Evolutionary conservation across 2,797 vertebrate species (phyloP).

Genomic region (Triplophysa bombifrons): DNA sequence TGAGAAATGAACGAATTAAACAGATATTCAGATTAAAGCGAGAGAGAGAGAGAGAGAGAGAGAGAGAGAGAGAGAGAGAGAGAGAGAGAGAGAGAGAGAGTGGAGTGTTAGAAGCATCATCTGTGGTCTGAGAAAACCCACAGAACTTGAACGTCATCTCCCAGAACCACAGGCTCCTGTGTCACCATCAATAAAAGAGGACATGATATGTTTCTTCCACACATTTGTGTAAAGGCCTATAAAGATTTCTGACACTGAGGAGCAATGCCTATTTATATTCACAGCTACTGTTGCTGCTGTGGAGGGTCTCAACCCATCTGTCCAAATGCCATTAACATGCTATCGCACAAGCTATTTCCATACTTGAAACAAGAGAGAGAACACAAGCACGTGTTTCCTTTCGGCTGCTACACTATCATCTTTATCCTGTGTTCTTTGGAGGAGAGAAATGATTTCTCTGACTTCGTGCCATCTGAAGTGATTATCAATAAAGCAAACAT

Average conservation of each 20-base stretch:
- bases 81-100: constrained; percentile 24
- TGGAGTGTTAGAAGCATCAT: background rate
- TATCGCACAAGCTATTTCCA: constrained; percentile 7
- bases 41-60: constrained; percentile 29
- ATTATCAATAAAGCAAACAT: constrained; percentile 75
- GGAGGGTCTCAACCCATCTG: constrained; percentile 33
- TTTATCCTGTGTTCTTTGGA: constrained; percentile 65
- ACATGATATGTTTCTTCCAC: constrained; percentile 46
- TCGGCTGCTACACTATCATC: constrained; percentile 42
- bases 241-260: constrained; percentile 24
- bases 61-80: constrained; percentile 18
- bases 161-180: constrained; percentile 54
- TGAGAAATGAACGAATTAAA: constrained; percentile 69
- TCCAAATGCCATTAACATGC: constrained; percentile 26
- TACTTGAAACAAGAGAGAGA: constrained; percentile 27
- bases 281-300: constrained; percentile 32
- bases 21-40: constrained; percentile 41
- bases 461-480: constrained; percentile 66
- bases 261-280: constrained; percentile 35
- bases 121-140: constrained; percentile 48
- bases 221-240: constrained; percentile 34
- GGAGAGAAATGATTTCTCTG: constrained; percentile 59
- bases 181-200: constrained; percentile 63
- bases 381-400: constrained; percentile 18
- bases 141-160: constrained; percentile 26